Base-by-base conservation (phyloP, 2,113 vertebrate species). In the Oxyura jamaicensis region DNA sequence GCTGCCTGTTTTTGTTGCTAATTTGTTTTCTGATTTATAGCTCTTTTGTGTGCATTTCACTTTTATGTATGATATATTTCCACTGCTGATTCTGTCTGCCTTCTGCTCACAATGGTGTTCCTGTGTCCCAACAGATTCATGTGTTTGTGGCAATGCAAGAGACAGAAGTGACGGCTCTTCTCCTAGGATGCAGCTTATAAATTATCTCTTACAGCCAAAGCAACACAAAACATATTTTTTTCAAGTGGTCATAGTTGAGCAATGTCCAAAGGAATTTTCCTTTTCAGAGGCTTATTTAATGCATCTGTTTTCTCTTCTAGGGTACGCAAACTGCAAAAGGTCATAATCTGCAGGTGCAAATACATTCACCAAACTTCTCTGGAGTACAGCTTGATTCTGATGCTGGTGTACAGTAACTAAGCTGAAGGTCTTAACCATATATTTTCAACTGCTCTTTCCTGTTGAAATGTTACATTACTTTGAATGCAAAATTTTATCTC, bases 11-110 rank as follows among this genome's bases (percentile, higher is more conserved):
- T 69, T 78, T 83, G 36, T 86, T 83, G 94, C 50, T 92, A 83
- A 88, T 95, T 91, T 97, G 42, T 78, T 95, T 53, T 80, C 71
- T 97, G 96, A 96, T 96, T 97, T 96, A 96, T 97, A 83, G 86
- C 79, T 63, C 91, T 95, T 92, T 83, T 95, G 41, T 88, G 83
- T 83, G 31, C 8, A 3, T 90, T 67, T 87, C 88, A 92, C 95
- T 94, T 95, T 86, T 76, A 62, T 77, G 29, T 36, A 60, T 95
- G 91, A 95, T 96, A 29, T 72, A 95, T 97, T 97, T 97, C 65
- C 55, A 86, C n/a, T 92, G 78, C 71, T 90, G 89, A 93, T 89
- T 48, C 44, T 95, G 42, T 88, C 96, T 96, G 91, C 75, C 55
- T 90, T 96, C 89, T 94, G 85, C 93, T 97, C 92, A 90, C 91